These are phyloP conservation scores for Siniperca obscura DNA, from an alignment of 2,797 vertebrate genomes.

Conservation along the genomic window DNA sequence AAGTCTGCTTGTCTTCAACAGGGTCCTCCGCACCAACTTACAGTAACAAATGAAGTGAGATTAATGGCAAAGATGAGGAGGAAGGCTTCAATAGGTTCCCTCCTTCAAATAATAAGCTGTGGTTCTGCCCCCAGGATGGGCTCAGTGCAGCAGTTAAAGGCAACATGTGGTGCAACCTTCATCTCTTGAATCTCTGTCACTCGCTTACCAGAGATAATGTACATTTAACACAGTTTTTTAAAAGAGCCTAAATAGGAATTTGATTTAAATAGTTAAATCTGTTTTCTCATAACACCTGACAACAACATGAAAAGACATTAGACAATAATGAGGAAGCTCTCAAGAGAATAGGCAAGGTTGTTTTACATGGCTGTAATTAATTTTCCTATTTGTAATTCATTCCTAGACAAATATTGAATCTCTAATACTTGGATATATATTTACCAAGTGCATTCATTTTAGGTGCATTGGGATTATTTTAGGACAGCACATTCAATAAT, in stretches of 20 bases:
- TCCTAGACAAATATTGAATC: not conserved
- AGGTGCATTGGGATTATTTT: not conserved
- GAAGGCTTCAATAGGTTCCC: conserved; percentile 79
- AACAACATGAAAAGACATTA: conserved; percentile 1
- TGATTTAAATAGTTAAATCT: not conserved
- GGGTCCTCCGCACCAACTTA: conserved; percentile 49
- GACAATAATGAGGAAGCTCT: conserved; percentile 25
- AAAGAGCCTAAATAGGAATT: not conserved
- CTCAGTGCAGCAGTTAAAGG: conserved; percentile 77
- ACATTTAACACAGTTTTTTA: not conserved
- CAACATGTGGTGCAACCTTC: conserved; percentile 85
- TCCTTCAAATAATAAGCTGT: conserved; percentile 85
- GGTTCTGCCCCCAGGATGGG: conserved; percentile 84
- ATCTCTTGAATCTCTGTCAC: conserved; percentile 66
- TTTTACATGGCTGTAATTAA: conserved; percentile 40
- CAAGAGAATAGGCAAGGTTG: conserved; percentile 38
- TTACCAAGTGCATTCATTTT: not conserved
- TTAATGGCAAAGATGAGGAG: conserved; percentile 72
- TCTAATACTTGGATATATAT: not conserved
- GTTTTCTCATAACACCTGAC: not conserved
- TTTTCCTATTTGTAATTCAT: conserved; percentile 13
- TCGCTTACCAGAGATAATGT: conserved; percentile 42
- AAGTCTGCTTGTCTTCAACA: conserved; percentile 37
- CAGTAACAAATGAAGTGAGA: conserved; percentile 65
- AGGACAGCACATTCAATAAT: not conserved